These are phyloP conservation scores for Dastarcus helophoroides DNA, from an alignment of 2,888 invertebrate genomes.

Conservation along the genomic window DNA sequence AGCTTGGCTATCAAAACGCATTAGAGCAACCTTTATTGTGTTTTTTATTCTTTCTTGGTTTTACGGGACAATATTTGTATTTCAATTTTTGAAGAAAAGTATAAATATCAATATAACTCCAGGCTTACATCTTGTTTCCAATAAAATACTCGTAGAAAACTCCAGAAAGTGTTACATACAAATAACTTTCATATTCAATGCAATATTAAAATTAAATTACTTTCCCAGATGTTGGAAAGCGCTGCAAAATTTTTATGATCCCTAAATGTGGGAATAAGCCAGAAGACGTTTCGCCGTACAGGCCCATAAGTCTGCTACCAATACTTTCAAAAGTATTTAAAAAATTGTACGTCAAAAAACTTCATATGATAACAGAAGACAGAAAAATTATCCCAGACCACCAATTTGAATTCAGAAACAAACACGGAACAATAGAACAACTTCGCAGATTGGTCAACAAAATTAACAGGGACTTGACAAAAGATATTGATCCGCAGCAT, in stretches of 20 bases:
- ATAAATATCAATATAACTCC: too few relatives aligned
- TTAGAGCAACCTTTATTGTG: too few relatives aligned
- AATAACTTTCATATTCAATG: conserved; percentile 1
- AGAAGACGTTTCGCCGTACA: too few relatives aligned
- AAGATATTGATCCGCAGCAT: conserved; percentile 17
- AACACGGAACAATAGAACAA: conserved; percentile 15
- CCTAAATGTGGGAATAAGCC: not conserved
- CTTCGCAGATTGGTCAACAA: conserved; percentile 13
- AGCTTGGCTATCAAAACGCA: too few relatives aligned
- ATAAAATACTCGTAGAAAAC: not conserved
- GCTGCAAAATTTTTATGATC: not conserved
- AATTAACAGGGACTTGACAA: conserved; percentile 12
- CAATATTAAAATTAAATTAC: conserved; percentile 1
- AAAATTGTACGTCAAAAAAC: conserved; percentile 7
- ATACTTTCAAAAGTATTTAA: conserved; percentile 5
- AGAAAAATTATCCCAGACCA: conserved; percentile 3
- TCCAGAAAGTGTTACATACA: not conserved
- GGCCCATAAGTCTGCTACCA: conserved; percentile 5
- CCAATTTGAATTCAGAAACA: conserved; percentile 9
- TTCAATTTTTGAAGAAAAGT: too few relatives aligned
- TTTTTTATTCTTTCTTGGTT: too few relatives aligned
- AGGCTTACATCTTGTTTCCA: not conserved
- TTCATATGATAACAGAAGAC: conserved; percentile 3
- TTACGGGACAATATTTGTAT: too few relatives aligned
- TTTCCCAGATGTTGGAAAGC: not conserved